Evolutionary conservation across 2,113 vertebrate species (phyloP).

Genomic region (Prinia subflava): DNA sequence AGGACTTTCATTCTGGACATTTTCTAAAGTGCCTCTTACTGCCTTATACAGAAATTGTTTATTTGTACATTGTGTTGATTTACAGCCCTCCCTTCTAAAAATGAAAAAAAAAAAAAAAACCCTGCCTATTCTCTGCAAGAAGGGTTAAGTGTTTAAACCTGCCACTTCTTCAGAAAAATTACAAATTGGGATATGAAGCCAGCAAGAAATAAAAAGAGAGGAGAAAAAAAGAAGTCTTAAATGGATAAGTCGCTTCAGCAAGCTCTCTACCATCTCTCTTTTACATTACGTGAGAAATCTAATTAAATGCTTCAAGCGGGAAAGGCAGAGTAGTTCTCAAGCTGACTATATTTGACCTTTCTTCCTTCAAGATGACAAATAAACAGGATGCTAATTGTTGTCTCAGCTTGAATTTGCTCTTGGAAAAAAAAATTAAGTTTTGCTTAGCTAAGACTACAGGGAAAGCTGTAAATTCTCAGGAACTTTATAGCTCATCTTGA

Average conservation of each 20-base stretch:
- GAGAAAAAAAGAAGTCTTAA: neutral
- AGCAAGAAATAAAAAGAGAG: neutral
- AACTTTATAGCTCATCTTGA: neutral
- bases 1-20: neutral
- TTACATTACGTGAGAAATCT: neutral
- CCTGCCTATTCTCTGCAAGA: neutral
- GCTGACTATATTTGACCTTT: conserved; percentile 9
- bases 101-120: fast-evolving
- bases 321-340: conserved; percentile 21
- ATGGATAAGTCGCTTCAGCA: neutral
- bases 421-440: neutral
- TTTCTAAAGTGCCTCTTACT: neutral
- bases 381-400: conserved; percentile 42
- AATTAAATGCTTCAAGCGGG: conserved; percentile 16
- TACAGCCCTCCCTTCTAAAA: neutral
- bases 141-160: neutral
- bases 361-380: conserved; percentile 19
- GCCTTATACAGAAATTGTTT: neutral
- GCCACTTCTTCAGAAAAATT: neutral
- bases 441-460: neutral
- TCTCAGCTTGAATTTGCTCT: conserved; percentile 29
- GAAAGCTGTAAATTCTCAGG: neutral
- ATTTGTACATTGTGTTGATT: neutral
- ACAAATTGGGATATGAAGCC: neutral
- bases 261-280: neutral